These are phyloP conservation scores for Lingula anatina DNA, from an alignment of 2,888 invertebrate species.

Conservation along the genomic window DNA sequence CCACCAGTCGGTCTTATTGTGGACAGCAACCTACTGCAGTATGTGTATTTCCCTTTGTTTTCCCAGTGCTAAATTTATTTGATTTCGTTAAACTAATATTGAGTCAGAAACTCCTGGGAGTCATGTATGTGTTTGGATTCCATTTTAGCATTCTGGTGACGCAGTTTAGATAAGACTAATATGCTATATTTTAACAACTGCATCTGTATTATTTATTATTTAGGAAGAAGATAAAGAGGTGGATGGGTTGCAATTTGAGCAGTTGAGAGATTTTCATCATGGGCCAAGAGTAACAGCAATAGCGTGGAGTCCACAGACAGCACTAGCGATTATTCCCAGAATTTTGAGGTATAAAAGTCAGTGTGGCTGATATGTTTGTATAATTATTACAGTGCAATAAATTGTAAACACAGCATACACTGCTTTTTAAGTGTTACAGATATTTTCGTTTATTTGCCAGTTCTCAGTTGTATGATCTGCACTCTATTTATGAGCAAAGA, in stretches of 20 bases:
- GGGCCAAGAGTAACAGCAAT: constrained; percentile 29
- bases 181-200: not conserved
- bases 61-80: not conserved
- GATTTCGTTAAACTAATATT: not conserved
- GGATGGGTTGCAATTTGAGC: constrained; percentile 29
- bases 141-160: too few relatives aligned
- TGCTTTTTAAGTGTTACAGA: too few relatives aligned
- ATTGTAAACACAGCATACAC: too few relatives aligned
- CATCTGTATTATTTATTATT: constrained; percentile 3
- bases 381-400: too few relatives aligned
- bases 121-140: too few relatives aligned
- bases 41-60: not conserved
- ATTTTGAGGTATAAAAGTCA: constrained; percentile 9
- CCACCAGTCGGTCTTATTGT: not conserved
- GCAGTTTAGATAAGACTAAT: too few relatives aligned
- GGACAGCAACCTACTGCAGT: not conserved
- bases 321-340: constrained; percentile 12
- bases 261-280: constrained; percentile 33
- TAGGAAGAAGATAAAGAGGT: constrained; percentile 37
- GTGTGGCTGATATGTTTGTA: constrained; percentile 5
- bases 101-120: too few relatives aligned
- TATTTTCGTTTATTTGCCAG: too few relatives aligned
- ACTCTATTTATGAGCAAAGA: too few relatives aligned
- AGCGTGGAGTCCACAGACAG: constrained; percentile 43
- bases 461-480: too few relatives aligned